phyloP scores from a whole-genome alignment of 1,140 invertebrate species.

The Heliconius hermathena region DNA sequence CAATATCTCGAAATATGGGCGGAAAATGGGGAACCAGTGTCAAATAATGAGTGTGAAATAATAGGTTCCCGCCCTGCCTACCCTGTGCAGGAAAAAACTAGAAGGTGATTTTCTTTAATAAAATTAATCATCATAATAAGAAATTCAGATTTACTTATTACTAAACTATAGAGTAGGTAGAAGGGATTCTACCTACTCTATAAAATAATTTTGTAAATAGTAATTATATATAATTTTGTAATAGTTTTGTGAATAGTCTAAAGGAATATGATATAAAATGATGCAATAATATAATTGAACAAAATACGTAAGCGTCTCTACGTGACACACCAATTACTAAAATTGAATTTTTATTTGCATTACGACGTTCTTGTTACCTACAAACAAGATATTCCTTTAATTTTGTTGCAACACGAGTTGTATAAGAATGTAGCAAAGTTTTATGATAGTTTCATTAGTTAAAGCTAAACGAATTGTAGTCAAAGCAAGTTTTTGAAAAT shows the following conservation, averaged over 20 bases:
- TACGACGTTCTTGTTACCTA: neutral
- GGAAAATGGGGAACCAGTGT: too few relatives aligned
- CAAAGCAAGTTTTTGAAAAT: neutral
- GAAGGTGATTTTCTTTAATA: too few relatives aligned
- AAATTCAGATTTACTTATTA: too few relatives aligned
- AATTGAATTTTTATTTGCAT: slow-evolving; percentile 9
- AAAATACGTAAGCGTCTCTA: slow-evolving; percentile 2
- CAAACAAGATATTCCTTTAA: neutral
- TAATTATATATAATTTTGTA: too few relatives aligned
- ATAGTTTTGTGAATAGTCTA: neutral
- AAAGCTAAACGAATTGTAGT: neutral
- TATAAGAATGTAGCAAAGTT: neutral
- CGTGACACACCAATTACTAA: slow-evolving; percentile 10
- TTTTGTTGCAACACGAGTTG: slow-evolving; percentile 12
- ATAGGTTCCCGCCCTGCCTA: too few relatives aligned
- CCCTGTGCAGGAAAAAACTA: too few relatives aligned
- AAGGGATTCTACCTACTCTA: neutral
- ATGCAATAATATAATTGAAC: slow-evolving; percentile 4
- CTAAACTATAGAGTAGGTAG: too few relatives aligned
- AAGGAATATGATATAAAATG: neutral
- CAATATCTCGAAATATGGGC: too few relatives aligned
- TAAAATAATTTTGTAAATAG: too few relatives aligned
- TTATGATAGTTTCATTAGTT: neutral
- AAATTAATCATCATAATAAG: too few relatives aligned
- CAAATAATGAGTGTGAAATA: too few relatives aligned